Conservation (phyloP, 2,888 invertebrate genomes). For the Drosophila meridiana region DNA sequence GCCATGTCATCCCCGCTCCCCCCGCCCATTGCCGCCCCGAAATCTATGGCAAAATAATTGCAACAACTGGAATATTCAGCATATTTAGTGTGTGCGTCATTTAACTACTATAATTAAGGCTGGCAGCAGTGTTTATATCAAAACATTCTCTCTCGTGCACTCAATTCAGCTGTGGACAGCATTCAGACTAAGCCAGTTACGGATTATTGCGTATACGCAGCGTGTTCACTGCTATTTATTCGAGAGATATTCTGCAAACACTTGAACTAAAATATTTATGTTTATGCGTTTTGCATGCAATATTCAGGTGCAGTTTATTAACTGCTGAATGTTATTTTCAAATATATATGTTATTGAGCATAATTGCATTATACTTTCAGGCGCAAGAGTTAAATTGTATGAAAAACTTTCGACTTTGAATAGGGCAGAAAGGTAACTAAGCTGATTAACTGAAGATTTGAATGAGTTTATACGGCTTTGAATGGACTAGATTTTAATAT, state of each 20-base stretch:
- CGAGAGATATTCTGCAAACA: conserved; percentile 1
- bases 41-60: conserved; percentile 46
- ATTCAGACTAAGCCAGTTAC: not conserved
- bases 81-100: conserved; percentile 22
- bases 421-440: not conserved
- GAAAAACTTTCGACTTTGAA: not conserved
- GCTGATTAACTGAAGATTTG: not conserved
- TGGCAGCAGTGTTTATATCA: conserved; percentile 28
- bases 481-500: too few species aligned
- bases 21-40: not conserved
- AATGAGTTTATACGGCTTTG: not conserved
- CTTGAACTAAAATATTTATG: conserved; percentile 12
- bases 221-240: not conserved
- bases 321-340: not conserved
- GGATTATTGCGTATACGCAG: conserved; percentile 38
- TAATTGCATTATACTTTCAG: conserved; percentile 20
- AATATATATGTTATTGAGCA: not conserved
- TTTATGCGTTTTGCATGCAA: not conserved
- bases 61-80: not conserved
- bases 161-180: conserved; percentile 5
- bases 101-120: conserved; percentile 45
- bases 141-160: conserved; percentile 9
- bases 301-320: not conserved
- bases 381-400: conserved; percentile 6
- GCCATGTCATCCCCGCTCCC: not conserved